Base-by-base conservation (phyloP, 2,888 invertebrate species). In the Nowickia ferox region DNA sequence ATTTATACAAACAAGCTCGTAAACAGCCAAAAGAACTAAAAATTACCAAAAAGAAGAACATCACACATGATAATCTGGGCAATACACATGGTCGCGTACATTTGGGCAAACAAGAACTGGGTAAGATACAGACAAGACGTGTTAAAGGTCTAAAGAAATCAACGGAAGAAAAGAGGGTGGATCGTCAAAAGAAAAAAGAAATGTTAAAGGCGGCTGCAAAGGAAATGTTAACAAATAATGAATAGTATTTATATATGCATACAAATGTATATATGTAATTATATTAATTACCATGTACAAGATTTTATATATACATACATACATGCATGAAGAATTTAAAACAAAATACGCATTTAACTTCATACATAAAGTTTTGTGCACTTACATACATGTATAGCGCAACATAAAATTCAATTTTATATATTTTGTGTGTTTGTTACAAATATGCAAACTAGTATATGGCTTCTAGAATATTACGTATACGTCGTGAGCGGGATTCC, bases 21-120 rank as follows among this genome's bases (percentile, higher is more conserved):
- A 96, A 94, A 88, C 95, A 96, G 92, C 97, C 98, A 1, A 96
- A 95, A 90, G 95, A 96, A 92, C 93, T 97, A 9, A 97, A 95
- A 93, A 94, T 95, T 0, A 96, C 96, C 88, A 96, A 96, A 90
- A 97, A 96, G 94, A 99, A 99, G 95, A 99, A 99, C 92, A 95
- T 98, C 80, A 95, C 96, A 1, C 95, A 95, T 74, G 98, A 99
- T 93, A 95, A 94, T 4, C 95, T 99, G 90, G 99, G 99, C 76
- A 96, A 96, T 10, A 97, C 96, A 89, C 94, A 97, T 90, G 99
- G 98, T 57, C 96, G 98, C 72, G 95, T 99, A 80, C 99, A 99
- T 93, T 95, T 99, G 94, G 97, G 97, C 88, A 96, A 96, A 89
- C 99, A 99, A 91, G 96, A 97, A 89, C 94, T 98, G 46, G 94